Conservation (phyloP, 2,797 vertebrate species). For the Remorina albescens region DNA sequence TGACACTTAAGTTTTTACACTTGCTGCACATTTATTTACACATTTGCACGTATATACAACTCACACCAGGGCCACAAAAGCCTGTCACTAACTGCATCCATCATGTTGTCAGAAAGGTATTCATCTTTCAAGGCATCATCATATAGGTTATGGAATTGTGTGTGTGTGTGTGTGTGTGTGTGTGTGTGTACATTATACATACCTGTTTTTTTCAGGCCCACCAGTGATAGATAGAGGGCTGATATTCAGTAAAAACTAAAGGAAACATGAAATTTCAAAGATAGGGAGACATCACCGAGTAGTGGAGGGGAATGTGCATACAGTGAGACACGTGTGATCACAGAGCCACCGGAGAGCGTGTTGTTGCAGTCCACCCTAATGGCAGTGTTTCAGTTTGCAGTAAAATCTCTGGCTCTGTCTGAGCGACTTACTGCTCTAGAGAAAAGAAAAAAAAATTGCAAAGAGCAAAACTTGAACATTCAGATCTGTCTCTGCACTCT, state of each 20-base stretch:
- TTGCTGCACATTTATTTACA: constrained; percentile 12
- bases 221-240: no score
- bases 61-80: constrained; percentile 55
- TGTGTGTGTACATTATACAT: not conserved
- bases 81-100: constrained; percentile 66
- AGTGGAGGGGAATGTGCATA: constrained; percentile 2
- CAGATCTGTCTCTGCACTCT: constrained; percentile 60
- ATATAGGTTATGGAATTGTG: not conserved
- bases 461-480: not conserved
- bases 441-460: not conserved
- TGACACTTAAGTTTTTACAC: constrained; percentile 60
- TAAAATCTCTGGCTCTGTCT: constrained; percentile 22
- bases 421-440: not conserved
- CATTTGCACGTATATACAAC: constrained; percentile 32
- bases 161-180: constrained; percentile 14
- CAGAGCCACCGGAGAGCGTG: not conserved
- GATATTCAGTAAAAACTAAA: constrained; percentile 27
- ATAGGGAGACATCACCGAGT: constrained; percentile 47
- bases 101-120: constrained; percentile 64
- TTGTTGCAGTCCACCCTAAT: not conserved
- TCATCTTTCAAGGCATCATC: constrained; percentile 49
- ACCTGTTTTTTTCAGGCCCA: no score
- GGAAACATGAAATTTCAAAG: constrained; percentile 53
- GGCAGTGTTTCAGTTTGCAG: constrained; percentile 11
- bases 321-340: not conserved